Conservation (phyloP, 2,113 vertebrate genomes). For the Trochalopteron elliotii region DNA sequence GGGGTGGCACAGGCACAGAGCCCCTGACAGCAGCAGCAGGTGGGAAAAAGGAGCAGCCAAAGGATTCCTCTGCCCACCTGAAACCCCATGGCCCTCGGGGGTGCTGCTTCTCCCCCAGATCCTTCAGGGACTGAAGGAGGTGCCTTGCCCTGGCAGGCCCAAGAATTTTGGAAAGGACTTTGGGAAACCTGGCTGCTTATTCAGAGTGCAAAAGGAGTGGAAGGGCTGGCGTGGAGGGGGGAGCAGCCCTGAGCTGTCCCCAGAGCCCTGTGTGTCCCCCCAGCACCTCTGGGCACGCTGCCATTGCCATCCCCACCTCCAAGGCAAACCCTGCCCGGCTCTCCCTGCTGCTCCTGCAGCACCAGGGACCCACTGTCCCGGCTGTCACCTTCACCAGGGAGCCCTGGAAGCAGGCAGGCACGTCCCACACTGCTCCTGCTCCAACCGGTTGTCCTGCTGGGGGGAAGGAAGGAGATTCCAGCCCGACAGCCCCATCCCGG, state of each 20-base stretch:
- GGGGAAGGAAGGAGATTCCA: neutral
- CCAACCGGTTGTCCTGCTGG: neutral
- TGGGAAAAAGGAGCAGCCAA: neutral
- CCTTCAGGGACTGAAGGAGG: neutral
- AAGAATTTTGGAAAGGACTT: too few relatives aligned
- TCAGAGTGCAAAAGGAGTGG: fast-evolving
- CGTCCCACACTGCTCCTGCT: neutral
- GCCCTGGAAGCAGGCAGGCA: fast-evolving
- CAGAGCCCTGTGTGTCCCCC: neutral
- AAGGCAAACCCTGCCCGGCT: neutral
- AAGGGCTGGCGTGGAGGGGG: fast-evolving
- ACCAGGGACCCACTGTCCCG: fast-evolving
- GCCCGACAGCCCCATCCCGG: neutral
- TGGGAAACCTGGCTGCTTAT: fast-evolving
- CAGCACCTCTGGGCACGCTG: neutral
- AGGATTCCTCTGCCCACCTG: neutral
- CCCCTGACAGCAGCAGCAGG: fast-evolving
- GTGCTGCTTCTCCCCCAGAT: neutral
- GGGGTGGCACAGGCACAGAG: neutral
- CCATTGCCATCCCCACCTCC: neutral
- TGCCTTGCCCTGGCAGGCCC: fast-evolving
- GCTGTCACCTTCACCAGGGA: neutral
- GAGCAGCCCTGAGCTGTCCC: neutral
- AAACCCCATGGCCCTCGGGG: fast-evolving
- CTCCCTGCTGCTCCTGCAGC: neutral